Evolutionary conservation across 2,888 invertebrate genomes (phyloP), one percentile per base, ranked within the genome.

Genomic region (Abrostola triplasia): DNA sequence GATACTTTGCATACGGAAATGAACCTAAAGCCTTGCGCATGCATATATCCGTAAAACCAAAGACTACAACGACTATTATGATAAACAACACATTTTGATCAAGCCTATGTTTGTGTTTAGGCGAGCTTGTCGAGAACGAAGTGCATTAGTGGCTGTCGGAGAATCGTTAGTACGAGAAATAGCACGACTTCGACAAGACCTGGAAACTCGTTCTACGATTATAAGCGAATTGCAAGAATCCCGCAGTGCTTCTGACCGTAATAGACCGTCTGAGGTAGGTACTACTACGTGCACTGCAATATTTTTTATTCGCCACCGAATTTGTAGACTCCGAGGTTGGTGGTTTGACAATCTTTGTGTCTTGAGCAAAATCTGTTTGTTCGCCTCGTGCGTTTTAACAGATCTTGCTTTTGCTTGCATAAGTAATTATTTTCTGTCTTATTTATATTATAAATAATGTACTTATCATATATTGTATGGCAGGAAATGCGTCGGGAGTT

Each of bases 121-220:
- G 76, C 87, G 85, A 67, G 88, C 89, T 48, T 88, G 86, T 72
- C 84, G 81, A 52, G 94, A 94, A 67, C 84, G 92, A 57, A 83
- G 84, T 59, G 82, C 90, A 1, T 79, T 94, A 54, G 67, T 91
- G 37, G 69, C 85, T 38, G 90, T 93, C 12, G 93, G 92, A 2
- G 91, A 94, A 81, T 84, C 91, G 8, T 82, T 94, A 64, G 88
- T 94, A 35, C 87, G 92, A 24, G 93, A 94, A 79, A 80, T 91
- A 64, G 92, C 90, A 13, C 80, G 80, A 11, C 88, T 94, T 24
- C 86, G 89, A 54, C 87, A 89, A 69, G 92, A 93, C 24, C 70
- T 91, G 5, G 90, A 91, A 60, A 64, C 84, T 11, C 87, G 85
- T 36, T 58, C 82, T 13, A 67, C 72, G 6, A 69, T 80, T 47